Base-by-base conservation (phyloP, 1,140 invertebrate genomes). In the Aphis craccivora region DNA sequence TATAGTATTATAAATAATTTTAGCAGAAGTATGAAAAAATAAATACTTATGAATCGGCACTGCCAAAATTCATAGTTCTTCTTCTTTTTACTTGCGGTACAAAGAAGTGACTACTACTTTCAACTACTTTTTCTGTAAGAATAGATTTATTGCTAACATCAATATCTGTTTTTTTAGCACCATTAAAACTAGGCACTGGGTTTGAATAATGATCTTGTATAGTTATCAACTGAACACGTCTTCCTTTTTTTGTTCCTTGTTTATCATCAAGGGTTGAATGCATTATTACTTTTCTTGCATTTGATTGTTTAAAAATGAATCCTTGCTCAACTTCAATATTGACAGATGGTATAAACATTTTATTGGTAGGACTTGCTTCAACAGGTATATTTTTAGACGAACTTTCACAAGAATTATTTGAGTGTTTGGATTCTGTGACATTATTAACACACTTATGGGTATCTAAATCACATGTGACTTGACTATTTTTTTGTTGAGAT, bases 311-410 rank as follows among this genome's bases (percentile, higher is more conserved):
- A 51, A 93, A 93, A 25, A 81, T 53, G 30, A 22, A 37, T 1
- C 91, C 81, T 93, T 93, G 91, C 53, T 93, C 81, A 30, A 93
- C 91, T n/a, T 93, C 91, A 93, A 93, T 93, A 43, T 83, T 86
- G 37, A 86, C 86, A 40, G 91, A 93, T 40, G 48, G 81, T 84
- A 40, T 40, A 53, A 7, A 3, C 20, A 4, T 43, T 84, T 92
- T 84, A 23, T 84, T 20, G 35, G n/a, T n/a, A 20, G 6, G 18
- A 84, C 53, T 92, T 7, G 6, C 35, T 91, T 48, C 60, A 48
- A 48, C 14, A 23, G 60, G 1, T 83, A 3, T 81, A 14, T 51
- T 35, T 48, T 81, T 48, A 0, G n/a, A 45, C 35, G 60, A 11
- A 81, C 18, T 81, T 35, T 25, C 4, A 90, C 14, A 6, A 90